Conservation (phyloP, 2,888 invertebrate genomes). For the Andrena marginata region DNA sequence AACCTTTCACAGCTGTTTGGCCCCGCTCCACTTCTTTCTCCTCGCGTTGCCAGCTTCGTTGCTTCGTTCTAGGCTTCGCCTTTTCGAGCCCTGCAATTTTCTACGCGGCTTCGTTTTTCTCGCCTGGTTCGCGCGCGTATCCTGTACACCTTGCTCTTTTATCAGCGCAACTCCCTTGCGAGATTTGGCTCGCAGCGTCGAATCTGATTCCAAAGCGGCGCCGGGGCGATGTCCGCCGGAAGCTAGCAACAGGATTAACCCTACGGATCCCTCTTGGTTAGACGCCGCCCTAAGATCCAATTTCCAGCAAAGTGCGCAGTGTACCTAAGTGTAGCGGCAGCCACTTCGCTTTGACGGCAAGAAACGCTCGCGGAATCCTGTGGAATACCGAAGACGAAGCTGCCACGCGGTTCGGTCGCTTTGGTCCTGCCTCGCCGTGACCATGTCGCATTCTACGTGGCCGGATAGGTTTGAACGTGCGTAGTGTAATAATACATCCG, state of each 20-base stretch:
- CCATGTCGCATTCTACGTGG: conserved; percentile 6
- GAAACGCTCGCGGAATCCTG: conserved; percentile 55
- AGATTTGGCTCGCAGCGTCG: conserved; percentile 28
- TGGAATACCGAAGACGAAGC: conserved; percentile 37
- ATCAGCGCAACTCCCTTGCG: background rate
- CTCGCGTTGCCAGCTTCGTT: conserved; percentile 2
- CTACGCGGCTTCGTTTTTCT: background rate
- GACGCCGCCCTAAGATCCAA: conserved; percentile 70
- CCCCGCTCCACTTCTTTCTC: conserved; percentile 24
- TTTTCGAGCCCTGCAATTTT: background rate
- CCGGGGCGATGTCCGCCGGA: conserved; percentile 54
- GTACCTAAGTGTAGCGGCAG: conserved; percentile 50
- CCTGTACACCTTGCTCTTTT: conserved; percentile 5
- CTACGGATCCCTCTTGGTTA: conserved; percentile 64
- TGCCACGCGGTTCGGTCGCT: conserved; percentile 23
- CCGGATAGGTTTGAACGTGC: background rate
- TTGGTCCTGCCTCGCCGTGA: background rate
- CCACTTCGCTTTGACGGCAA: conserved; percentile 64
- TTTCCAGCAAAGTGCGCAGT: conserved; percentile 69
- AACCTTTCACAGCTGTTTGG: conserved; percentile 41
- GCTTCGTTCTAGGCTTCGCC: background rate
- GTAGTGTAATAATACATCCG: background rate
- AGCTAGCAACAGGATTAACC: conserved; percentile 73
- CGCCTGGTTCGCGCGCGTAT: background rate
- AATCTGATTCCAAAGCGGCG: conserved; percentile 61